Evolutionary conservation across 2,888 invertebrate genomes (phyloP), one percentile per base, ranked within the genome.

Genomic region (Anaspis maculata): DNA sequence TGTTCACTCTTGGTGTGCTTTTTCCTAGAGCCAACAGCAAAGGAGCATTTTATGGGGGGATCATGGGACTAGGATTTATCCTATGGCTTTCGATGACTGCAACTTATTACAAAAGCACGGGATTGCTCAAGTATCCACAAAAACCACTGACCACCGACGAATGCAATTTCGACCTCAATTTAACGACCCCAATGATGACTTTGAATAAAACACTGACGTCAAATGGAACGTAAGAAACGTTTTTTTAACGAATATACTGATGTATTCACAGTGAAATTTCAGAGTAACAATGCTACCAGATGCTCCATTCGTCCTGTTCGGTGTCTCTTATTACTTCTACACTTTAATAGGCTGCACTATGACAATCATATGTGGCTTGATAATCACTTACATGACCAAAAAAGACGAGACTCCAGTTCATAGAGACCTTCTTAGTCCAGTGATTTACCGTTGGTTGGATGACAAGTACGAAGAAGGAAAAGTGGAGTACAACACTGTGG

Each of bases 1-100:
- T 83, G 30, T 83, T 83, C 54, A 66, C 75, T 0, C 71, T 82
- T 53, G 81, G 81, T 23, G 71, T 80, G 54, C 77, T 80, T 45
- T 67, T 78, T 38, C 80, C 79, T 1, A 72, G 72, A 67, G 74
- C 76, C 3, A 80, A 80, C 54, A 66, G 77, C 11, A 70, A 69
- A 56, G 80, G 25, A 30, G 49, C 54, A 3, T 46, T 56, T 13
- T 51, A 40, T 37, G 54, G 54, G 13, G 47, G 44, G n/a, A 19
- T 54, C 3, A 32, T 28, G 4, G 44, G 49, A 9, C 24, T 46
- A 9, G 3, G 39, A 6, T 23, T 30, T 2, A 39, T 46, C 21
- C 32, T 41, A 2, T 23, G 28, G 3, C 27, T 56, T 1, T 44
- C 48, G 9, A 26, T 46, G 11, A 49, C 49, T 7, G 32, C 41